A percentile compares a stretch with the other conserved stretches of the same genome.
Evolutionary conservation across 2,888 invertebrate species (phyloP).

Genomic region (Drosophila affinis): DNA sequence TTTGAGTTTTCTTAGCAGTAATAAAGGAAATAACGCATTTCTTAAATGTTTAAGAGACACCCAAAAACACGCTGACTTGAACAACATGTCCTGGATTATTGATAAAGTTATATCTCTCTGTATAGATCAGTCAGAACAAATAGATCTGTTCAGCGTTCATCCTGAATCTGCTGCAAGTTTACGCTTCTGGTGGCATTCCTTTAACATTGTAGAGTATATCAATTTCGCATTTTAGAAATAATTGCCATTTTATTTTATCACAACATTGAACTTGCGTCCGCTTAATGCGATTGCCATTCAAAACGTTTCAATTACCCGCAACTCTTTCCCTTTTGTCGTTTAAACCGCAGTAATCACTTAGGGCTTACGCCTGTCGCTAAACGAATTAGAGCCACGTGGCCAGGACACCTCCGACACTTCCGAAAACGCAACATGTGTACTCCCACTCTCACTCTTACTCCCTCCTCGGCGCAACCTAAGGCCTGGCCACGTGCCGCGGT

Average conservation of each 20-base stretch:
- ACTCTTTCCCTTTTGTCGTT: conserved; percentile 59
- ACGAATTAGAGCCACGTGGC: conserved; percentile 72
- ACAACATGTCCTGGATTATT: background rate
- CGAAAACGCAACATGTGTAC: conserved; percentile 66
- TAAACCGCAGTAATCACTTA: conserved; percentile 68
- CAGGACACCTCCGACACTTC: conserved; percentile 44
- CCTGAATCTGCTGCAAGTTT: no score
- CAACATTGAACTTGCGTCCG: conserved; percentile 55
- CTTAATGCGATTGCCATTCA: conserved; percentile 41
- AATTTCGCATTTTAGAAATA: background rate
- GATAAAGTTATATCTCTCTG: background rate
- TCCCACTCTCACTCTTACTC: conserved; percentile 10
- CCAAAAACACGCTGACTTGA: background rate
- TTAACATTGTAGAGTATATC: conserved; percentile 1
- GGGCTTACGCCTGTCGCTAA: conserved; percentile 74
- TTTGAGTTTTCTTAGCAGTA: background rate
- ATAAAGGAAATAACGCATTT: background rate
- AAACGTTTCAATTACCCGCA: conserved; percentile 49
- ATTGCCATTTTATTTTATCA: conserved; percentile 45
- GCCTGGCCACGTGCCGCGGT: conserved; percentile 40
- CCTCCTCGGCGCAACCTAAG: background rate
- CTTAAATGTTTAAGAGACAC: background rate
- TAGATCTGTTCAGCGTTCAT: background rate
- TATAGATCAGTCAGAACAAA: no score
- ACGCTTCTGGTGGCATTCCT: background rate